These are phyloP conservation scores for Formica exsecta DNA, from an alignment of 1,140 invertebrate species.

Conservation along the genomic window DNA sequence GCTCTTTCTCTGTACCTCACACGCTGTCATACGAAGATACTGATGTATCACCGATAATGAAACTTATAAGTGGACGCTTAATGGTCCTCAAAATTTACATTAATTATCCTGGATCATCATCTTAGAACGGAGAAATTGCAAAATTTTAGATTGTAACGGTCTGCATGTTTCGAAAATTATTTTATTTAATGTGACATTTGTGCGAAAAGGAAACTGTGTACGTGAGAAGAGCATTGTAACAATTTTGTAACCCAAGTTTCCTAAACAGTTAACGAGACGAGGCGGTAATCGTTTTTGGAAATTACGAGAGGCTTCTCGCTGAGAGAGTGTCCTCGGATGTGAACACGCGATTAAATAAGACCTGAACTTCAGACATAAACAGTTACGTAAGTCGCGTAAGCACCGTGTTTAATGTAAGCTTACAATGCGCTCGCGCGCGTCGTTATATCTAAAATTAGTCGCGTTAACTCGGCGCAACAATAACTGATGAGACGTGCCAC, in stretches of 20 bases:
- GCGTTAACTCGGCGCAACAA: conserved; percentile 40
- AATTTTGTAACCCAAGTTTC: not conserved
- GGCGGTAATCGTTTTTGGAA: conserved; percentile 46
- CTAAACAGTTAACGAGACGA: not conserved
- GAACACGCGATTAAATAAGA: not conserved
- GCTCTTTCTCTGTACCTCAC: not conserved
- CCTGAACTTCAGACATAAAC: conserved; percentile 18
- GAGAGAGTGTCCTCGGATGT: not conserved
- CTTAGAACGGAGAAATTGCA: not conserved
- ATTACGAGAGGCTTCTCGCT: conserved; percentile 7
- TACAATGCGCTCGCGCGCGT: not conserved
- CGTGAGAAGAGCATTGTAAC: not conserved
- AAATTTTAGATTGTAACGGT: not conserved
- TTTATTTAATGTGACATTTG: not conserved
- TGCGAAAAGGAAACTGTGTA: not conserved
- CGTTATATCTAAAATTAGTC: conserved; percentile 48
- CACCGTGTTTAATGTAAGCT: conserved; percentile 27
- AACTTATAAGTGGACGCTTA: not conserved
- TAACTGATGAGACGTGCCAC: conserved; percentile 36
- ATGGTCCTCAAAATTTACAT: not conserved
- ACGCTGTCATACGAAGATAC: not conserved
- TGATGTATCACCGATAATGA: not conserved
- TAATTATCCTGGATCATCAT: not conserved
- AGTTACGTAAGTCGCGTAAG: conserved; percentile 39
- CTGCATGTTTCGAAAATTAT: not conserved